Base-by-base conservation (phyloP, 1,140 invertebrate genomes). In the Armadillidium nasatum region DNA sequence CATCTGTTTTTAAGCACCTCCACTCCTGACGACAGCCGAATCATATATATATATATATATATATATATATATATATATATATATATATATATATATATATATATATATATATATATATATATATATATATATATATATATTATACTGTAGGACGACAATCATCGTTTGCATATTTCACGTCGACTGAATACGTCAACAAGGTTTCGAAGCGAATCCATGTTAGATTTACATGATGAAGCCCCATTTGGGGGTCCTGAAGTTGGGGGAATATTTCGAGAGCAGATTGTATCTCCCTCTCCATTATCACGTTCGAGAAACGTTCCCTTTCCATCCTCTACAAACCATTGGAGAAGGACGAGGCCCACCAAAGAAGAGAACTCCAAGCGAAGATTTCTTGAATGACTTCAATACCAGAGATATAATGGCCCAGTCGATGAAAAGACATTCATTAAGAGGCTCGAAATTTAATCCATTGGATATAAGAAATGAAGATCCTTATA, bases 351-450 rank as follows among this genome's bases (percentile, higher is more conserved):
- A 60, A 19, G 19, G 19, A 15, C 11, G 19, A 60, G 50, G 50
- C 11, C 50, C 50, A 15, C 50, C 50, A 4, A 60, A 7, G 7
- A 60, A 60, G 7, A 13, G 50, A 15, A 13, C 11, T 60, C 74
- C 74, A 54, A 44, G 9, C 67, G 45, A 60, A 54, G 74, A 75
- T 44, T 78, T 75, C 19, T 43, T 78, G 0, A 23, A 45, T 43
- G 74, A 78, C 33, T 15, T 50, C 7, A 50, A 68, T 54, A 68
- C 70, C 45, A 72, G 75, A 33, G 79, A 80, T 22, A 80, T 80
- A n/a, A 78, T 80, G 79, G 77, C 77, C 22, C 79, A 80, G 60
- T 78, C 76, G 6, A 75, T 80, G 50, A 78, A 74, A 44, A 46
- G 79, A 44, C 79, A 80, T 19, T 78, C 71, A 69, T 46, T 76